phyloP scores from a whole-genome alignment of 2,113 vertebrate species.

The Mobula hypostoma region DNA sequence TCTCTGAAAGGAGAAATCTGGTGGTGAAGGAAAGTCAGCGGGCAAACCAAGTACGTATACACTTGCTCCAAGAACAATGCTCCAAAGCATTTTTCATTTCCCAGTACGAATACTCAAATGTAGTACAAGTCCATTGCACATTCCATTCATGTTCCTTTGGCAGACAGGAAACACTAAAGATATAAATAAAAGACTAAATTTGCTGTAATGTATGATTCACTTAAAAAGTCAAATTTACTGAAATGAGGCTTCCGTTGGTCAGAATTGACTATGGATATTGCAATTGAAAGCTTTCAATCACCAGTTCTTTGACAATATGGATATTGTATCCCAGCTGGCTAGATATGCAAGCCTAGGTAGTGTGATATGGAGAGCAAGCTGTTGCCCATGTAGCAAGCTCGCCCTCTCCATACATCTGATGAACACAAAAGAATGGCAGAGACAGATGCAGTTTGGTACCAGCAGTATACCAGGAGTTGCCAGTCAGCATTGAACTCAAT shows the following conservation, averaged over 20 bases:
- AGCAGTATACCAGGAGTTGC: no score
- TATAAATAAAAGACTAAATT: background rate
- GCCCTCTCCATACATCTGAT: no score
- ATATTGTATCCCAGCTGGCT: no score
- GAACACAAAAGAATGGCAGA: no score
- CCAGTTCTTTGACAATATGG: no score
- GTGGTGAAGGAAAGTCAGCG: conserved; percentile 87
- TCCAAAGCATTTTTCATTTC: background rate
- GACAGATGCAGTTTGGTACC: no score
- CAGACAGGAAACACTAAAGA: background rate
- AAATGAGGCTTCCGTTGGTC: background rate
- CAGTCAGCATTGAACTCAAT: no score
- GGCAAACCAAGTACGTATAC: conserved; percentile 73
- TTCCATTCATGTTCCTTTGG: background rate
- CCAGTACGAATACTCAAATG: background rate
- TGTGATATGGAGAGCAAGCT: no score
- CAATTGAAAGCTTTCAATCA: no score
- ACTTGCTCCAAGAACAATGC: background rate
- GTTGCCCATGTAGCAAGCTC: no score
- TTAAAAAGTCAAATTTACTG: background rate
- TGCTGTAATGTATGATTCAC: background rate
- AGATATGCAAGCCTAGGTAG: no score
- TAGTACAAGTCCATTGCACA: background rate
- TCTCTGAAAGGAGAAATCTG: conserved; percentile 81
- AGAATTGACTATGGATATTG: no score